phyloP scores from a whole-genome alignment of 2,888 invertebrate species.

The Physocephala rufipes region DNA sequence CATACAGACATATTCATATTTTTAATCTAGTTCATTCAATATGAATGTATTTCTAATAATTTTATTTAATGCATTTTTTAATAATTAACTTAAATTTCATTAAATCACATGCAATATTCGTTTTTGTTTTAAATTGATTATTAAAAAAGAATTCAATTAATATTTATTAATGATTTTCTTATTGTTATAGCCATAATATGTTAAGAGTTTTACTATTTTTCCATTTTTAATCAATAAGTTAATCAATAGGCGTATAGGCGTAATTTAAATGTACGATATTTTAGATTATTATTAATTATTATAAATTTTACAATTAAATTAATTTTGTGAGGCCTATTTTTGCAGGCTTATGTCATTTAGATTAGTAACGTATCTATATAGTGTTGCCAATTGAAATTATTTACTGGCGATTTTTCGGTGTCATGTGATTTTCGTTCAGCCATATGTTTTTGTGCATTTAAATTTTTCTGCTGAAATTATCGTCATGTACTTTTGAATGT shows the following conservation, averaged over 20 bases:
- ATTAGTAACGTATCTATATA: no score
- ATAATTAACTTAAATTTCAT: slow-evolving; percentile 56
- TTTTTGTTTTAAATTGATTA: slow-evolving; percentile 13
- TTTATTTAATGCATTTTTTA: neutral
- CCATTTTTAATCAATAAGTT: slow-evolving; percentile 18
- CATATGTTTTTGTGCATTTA: slow-evolving; percentile 49
- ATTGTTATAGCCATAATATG: slow-evolving; percentile 55
- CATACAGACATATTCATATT: neutral
- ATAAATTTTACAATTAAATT: slow-evolving; percentile 31
- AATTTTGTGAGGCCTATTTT: slow-evolving; percentile 21
- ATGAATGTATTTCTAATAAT: slow-evolving; percentile 18
- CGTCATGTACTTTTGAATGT: no score
- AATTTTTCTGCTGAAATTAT: slow-evolving; percentile 34
- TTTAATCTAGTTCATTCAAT: slow-evolving; percentile 21
- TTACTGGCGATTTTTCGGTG: neutral
- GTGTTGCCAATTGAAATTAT: slow-evolving; percentile 14
- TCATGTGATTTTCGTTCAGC: slow-evolving; percentile 18
- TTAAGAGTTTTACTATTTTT: slow-evolving; percentile 39
- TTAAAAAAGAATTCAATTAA: slow-evolving; percentile 18
- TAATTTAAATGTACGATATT: slow-evolving; percentile 9
- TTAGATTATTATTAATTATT: slow-evolving; percentile 11
- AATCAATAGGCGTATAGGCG: slow-evolving; percentile 24
- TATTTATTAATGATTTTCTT: slow-evolving; percentile 28
- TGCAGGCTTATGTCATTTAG: no score
- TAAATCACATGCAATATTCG: slow-evolving; percentile 60